Evolutionary conservation across 2,888 invertebrate species (phyloP), one percentile per base, ranked within the genome.

Genomic region (Aelia acuminata): DNA sequence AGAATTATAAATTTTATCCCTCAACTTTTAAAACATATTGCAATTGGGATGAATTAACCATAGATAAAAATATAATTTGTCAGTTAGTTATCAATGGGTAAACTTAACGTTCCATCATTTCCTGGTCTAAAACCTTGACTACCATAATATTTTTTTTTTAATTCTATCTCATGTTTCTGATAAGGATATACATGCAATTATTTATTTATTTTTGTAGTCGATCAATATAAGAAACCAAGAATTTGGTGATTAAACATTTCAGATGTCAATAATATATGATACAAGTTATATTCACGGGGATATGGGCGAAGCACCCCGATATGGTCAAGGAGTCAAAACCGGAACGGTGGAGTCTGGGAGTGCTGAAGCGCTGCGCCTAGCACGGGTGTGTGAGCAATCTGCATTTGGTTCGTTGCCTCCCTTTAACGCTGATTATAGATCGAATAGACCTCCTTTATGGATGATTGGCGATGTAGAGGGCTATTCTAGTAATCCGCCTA

Each of bases 381-480:
- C 20, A n/a, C 84, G 39, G 84, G 15, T 13, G 47, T 48, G 43
- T 47, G 63, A 70, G 63, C 63, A 70, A 70, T 70, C 63, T 35
- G 31, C 31, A 35, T 63, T 31, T 63, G 63, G 63, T 63, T 63
- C 63, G 63, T 63, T 63, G 31, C 63, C 63, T 35, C 31, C 63
- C 35, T 70, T 70, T 70, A 35, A 7, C 43, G 31, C 84, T 47
- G 15, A 84, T 47, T 48, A 84, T 15, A 84, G 84, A 26, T 26
- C 22, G 84, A n/a, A 48, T 48, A 84, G 47, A 43, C n/a, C 84
- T 8, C 39, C 31, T 43, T 84, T 49, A 48, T 47, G 84, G 47
- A 18, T 31, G 43, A 84, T 10, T 22, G 89, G 85, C 50, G 88
- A 88, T 89, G 89, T 57, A 57, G 63, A 35, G 31, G 18, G 20